Evolutionary conservation across 23 tunicate species (phyloP).

Genomic region (Styela clava): DNA sequence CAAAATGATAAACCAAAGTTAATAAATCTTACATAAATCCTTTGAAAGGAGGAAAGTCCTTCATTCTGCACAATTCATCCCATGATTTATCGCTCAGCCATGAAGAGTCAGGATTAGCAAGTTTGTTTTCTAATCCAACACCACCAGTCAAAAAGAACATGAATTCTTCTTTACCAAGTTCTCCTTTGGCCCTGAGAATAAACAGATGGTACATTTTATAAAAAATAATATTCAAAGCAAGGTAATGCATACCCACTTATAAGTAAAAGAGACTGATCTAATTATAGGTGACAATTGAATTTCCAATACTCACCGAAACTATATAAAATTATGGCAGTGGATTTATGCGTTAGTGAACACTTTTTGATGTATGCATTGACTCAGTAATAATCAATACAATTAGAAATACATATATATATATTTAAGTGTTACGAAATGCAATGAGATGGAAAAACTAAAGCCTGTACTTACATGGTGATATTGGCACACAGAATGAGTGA

Average conservation of each 20-base stretch:
- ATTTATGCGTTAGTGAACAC: no score
- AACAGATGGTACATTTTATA: not conserved
- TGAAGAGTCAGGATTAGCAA: conserved; percentile 81
- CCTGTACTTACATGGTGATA: conserved; percentile 75
- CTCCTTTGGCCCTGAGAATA: conserved; percentile 69
- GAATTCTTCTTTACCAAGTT: conserved; percentile 76
- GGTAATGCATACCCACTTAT: not conserved
- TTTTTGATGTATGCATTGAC: no score
- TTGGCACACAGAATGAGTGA: conserved; percentile 92
- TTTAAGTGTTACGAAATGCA: no score
- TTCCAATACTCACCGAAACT: not conserved
- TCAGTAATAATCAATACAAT: no score
- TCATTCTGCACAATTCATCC: conserved; percentile 99
- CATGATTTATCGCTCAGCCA: conserved; percentile 97
- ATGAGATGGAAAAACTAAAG: no score
- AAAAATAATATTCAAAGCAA: not conserved
- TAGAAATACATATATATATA: no score
- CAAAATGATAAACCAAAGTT: no score
- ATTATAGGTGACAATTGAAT: not conserved
- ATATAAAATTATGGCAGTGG: no score
- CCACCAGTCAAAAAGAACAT: conserved; percentile 99
- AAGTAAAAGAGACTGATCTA: not conserved
- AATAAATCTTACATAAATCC: conserved; percentile 92
- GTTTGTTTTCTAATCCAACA: conserved; percentile 91
- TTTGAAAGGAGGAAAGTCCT: conserved; percentile 69